Evolutionary conservation across 92 coral and sea anemone genomes (phyloP), one percentile per base, ranked within the genome.

Genomic region (Bergia puertoricense): DNA sequence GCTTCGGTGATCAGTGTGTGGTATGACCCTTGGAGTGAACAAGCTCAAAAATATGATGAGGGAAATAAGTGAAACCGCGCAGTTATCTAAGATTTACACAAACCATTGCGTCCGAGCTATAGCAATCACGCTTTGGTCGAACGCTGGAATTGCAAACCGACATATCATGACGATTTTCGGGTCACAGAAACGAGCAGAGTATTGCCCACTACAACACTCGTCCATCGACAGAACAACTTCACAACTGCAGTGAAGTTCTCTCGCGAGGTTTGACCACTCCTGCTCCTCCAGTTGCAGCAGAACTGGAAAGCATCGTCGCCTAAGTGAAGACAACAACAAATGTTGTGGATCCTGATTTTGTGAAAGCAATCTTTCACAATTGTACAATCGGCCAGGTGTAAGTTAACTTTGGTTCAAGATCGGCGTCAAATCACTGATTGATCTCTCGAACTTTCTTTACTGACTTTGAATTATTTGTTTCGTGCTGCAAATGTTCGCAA

Each of bases 141-240:
- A 68, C 74, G 77, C 77, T 43, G 77, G 77, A 43, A 74, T 74
- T 43, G 45, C 77, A 74, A 74, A 74, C 77, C 77, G 46, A 2
- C 45, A 74, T 74, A 74, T 74, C 36, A 74, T 74, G 77, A 23
- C 77, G 36, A 74, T 74, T 68, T 30, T 30, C 54, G 54, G 74
- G 74, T 30, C 74, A 68, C 74, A 68, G 74, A 68, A 68, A 68
- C 74, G 77, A 74, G 8, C 77, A 37, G 45, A 74, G 45, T 37
- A 74, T 74, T 74, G 77, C 77, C 36, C 77, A 74, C 77, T 74
- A 74, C 77, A 74, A 74, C 77, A 3, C 42, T 14, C 23, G 45
- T 23, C 74, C 74, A 68, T 68, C 74, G 4, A 16, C 74, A 68
- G 23, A 66, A 72, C 54, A 48, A 48, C 54, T 48, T 48, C 54